Evolutionary conservation across 2,113 vertebrate species (phyloP), one percentile per base, ranked within the genome.

Genomic region (Petrocephalus zakoni): DNA sequence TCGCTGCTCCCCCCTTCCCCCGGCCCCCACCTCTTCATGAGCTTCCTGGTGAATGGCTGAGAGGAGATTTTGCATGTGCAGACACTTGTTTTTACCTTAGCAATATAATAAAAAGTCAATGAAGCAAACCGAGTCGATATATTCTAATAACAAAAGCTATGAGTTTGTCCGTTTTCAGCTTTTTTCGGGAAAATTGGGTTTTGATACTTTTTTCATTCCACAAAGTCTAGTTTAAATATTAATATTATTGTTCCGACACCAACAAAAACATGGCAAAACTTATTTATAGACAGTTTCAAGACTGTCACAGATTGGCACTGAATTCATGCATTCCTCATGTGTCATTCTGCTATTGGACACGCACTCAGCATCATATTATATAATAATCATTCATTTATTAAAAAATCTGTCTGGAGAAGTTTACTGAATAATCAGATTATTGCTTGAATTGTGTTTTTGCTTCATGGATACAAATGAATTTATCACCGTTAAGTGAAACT

Each of bases 51-150:
- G 94, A 95, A 94, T 92, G 93, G 91, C 94, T 94, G 94, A 95
- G 93, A 92, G 92, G 94, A 93, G 95, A 91, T 91, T 94, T 92
- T 94, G 90, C 87, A 52, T 17, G 56, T 93, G 93, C 94, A 94
- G 95, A 94, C 92, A 93, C 92, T 95, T 93, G 92, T 95, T 94
- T 84, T 93, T 94, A 96, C 95, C 96, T 96, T 93, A 6, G 90
- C 91, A 93, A 93, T 96, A 95, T 97, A 97, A 98, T 96, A 96
- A 97, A 97, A 97, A 97, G 95, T 97, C 96, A 97, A 94, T 92
- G 95, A 96, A 96, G 95, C 97, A 96, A 95, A 91, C 90, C 93
- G 95, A 94, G 95, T 95, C 94, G 93, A 94, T 96, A 94, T 94
- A 97, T 94, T 95, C 93, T 95, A 94, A 94, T 94, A 94, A 94